phyloP scores from a whole-genome alignment of 2,797 vertebrate species.

The Ptychadena robeensis region DNA sequence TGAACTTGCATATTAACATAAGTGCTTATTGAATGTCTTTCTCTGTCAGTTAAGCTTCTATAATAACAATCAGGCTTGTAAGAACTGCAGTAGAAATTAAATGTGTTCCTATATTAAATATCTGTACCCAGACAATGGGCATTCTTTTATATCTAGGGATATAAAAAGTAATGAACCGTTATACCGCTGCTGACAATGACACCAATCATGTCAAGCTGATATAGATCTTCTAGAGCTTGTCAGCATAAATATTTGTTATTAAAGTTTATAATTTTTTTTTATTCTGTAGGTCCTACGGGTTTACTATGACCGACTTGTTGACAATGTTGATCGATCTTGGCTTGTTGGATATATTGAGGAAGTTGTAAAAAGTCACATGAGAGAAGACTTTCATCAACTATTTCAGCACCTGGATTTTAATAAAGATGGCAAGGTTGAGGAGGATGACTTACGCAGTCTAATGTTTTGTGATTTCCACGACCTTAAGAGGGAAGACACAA shows the following conservation, averaged over 20 bases:
- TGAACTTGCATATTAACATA: too few species aligned
- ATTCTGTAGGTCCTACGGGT: slow-evolving; percentile 84
- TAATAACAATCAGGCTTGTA: too few species aligned
- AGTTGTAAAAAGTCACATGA: slow-evolving; percentile 75
- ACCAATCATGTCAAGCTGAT: too few species aligned
- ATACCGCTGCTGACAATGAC: too few species aligned
- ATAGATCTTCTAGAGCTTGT: background rate
- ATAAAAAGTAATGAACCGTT: too few species aligned
- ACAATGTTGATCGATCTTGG: slow-evolving; percentile 83
- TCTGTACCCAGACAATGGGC: too few species aligned
- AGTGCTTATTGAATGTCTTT: too few species aligned
- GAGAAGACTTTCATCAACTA: slow-evolving; percentile 79
- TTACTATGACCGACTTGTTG: slow-evolving; percentile 89
- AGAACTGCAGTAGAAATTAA: too few species aligned
- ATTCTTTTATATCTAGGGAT: too few species aligned
- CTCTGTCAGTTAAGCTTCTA: too few species aligned
- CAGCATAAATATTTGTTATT: background rate
- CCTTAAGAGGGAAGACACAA: slow-evolving; percentile 82
- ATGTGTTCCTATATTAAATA: too few species aligned
- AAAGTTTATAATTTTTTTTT: slow-evolving; percentile 17
- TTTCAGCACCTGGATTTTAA: slow-evolving; percentile 81
- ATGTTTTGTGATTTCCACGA: slow-evolving; percentile 95
- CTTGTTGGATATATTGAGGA: slow-evolving; percentile 80
- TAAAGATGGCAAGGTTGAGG: slow-evolving; percentile 79
- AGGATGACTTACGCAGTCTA: slow-evolving; percentile 88